Conservation (phyloP, 2,113 vertebrate genomes). For the Xenopus laevis region DNA sequence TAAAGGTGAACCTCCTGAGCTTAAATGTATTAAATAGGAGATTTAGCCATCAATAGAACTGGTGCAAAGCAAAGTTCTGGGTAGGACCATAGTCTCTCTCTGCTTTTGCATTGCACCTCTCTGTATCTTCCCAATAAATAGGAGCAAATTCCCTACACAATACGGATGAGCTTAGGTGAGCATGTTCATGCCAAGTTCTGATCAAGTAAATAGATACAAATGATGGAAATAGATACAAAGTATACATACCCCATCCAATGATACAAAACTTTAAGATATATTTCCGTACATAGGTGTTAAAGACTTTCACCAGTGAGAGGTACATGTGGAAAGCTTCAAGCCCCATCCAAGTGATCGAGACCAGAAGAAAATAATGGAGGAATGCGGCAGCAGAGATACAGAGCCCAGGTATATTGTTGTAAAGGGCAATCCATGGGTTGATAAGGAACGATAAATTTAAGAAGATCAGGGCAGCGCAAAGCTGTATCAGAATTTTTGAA, state of each 20-base stretch:
- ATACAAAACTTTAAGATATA: slow-evolving; percentile 92
- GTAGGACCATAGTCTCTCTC: too few relatives aligned
- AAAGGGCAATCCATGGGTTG: slow-evolving; percentile 84
- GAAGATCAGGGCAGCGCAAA: slow-evolving; percentile 81
- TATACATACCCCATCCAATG: slow-evolving; percentile 84
- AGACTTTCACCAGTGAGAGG: slow-evolving; percentile 88
- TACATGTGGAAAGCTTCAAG: slow-evolving; percentile 97
- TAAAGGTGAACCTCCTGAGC: too few relatives aligned
- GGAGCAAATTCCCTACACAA: too few relatives aligned
- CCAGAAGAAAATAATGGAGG: slow-evolving; percentile 93
- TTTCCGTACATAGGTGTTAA: slow-evolving; percentile 82
- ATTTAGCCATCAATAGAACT: too few relatives aligned
- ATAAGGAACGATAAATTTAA: slow-evolving; percentile 86
- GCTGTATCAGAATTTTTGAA: slow-evolving; percentile 92
- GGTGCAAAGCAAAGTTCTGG: too few relatives aligned
- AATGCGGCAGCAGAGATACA: slow-evolving; percentile 87
- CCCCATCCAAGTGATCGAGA: slow-evolving; percentile 94
- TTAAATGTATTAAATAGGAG: too few relatives aligned
- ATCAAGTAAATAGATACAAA: too few relatives aligned
- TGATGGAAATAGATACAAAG: too few relatives aligned
- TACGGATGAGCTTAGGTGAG: too few relatives aligned
- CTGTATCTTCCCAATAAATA: too few relatives aligned
- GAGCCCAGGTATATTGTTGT: slow-evolving; percentile 60
- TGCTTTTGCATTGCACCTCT: too few relatives aligned
- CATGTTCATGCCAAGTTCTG: too few relatives aligned